phyloP scores from a whole-genome alignment of 2,113 vertebrate species.

The Bujurquina vittata region DNA sequence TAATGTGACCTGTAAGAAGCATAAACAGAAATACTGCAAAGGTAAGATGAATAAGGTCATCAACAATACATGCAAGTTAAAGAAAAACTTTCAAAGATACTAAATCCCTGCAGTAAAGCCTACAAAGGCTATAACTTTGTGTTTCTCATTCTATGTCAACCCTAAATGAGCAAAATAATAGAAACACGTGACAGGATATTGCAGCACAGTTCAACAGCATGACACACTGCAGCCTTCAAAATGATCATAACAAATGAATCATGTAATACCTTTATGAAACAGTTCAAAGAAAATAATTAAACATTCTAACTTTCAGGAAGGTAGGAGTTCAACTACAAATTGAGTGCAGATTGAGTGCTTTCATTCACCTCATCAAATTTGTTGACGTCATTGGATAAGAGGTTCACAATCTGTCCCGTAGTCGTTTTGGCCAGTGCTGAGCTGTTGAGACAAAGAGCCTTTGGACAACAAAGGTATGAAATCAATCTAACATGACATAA shows the following conservation, averaged over 20 bases:
- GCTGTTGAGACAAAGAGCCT: conserved; percentile 90
- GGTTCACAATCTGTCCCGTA: conserved; percentile 92
- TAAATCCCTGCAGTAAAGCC: not conserved
- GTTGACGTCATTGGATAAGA: conserved; percentile 94
- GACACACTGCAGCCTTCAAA: not conserved
- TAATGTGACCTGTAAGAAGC: conserved; percentile 84
- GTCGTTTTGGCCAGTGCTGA: conserved; percentile 88
- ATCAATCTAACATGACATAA: not conserved
- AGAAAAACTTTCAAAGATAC: not conserved
- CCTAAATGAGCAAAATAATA: not conserved
- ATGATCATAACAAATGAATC: not conserved
- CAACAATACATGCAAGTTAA: not conserved
- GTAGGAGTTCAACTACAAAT: not conserved
- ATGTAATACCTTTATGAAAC: not conserved
- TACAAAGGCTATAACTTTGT: not conserved
- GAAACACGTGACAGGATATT: not conserved
- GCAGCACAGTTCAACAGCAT: not conserved
- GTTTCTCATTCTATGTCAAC: not conserved
- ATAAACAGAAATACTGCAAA: not conserved
- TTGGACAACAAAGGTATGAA: conserved; percentile 20
- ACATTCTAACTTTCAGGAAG: not conserved
- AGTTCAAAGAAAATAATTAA: not conserved
- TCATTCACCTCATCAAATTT: conserved; percentile 90
- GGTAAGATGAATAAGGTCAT: not conserved
- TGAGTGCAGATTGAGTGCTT: not conserved